Evolutionary conservation across 2,113 vertebrate species (phyloP).

Genomic region (Brachypteracias leptosomus): DNA sequence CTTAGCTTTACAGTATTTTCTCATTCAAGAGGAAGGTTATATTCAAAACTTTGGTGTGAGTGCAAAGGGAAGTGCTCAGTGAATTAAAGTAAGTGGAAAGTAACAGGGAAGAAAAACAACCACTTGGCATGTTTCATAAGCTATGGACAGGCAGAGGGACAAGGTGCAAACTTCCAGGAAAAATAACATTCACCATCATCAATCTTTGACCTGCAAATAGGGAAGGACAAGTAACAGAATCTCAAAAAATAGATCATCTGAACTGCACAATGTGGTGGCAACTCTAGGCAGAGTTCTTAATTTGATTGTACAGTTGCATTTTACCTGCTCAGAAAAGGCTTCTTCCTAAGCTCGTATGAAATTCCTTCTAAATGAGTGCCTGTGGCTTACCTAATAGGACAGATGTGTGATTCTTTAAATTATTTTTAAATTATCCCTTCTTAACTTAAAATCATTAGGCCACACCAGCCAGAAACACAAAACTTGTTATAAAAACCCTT

Average conservation of each 20-base stretch:
- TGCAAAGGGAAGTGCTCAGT: neutral
- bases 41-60: conserved; percentile 32
- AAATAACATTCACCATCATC: neutral
- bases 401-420: neutral
- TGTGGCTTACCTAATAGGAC: neutral
- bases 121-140: neutral
- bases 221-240: neutral
- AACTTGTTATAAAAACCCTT: conserved; percentile 46
- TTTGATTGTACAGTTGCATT: neutral
- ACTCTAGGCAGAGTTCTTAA: neutral
- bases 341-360: neutral
- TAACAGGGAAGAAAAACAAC: neutral
- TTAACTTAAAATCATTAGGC: neutral
- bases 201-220: neutral
- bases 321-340: neutral
- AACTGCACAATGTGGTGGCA: neutral
- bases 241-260: neutral
- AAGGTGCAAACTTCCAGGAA: neutral
- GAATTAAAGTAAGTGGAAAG: conserved; percentile 32
- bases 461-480: neutral
- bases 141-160: neutral
- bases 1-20: conserved; percentile 55
- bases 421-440: neutral
- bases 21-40: conserved; percentile 43
- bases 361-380: neutral